Percentiles rank a stretch among this genome's conserved stretches.
These are phyloP conservation scores for Platerodrilus igneus DNA, from an alignment of 2,888 invertebrate species.

Conservation along the genomic window DNA sequence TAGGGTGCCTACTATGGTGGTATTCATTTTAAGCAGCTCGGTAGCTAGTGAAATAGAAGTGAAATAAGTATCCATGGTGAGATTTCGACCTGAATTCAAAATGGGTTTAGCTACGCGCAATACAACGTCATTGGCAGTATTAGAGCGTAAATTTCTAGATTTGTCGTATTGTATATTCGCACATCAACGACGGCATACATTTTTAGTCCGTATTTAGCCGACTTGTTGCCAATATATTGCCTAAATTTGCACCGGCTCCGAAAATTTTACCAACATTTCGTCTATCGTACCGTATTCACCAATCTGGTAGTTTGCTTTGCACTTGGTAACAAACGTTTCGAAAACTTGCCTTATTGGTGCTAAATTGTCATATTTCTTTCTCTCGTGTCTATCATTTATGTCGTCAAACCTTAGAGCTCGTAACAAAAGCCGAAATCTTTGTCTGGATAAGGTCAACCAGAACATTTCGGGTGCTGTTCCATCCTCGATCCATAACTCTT, in stretches of 20 bases:
- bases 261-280: slow-evolving; percentile 1
- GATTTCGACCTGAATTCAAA: slow-evolving; percentile 21
- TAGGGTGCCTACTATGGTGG: slow-evolving; percentile 9
- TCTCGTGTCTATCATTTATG: slow-evolving; percentile 1
- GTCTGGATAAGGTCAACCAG: no score
- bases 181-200: no score
- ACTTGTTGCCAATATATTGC: slow-evolving; percentile 7
- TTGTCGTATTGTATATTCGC: no score
- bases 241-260: slow-evolving; percentile 4
- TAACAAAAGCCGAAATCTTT: slow-evolving; percentile 11
- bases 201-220: slow-evolving; percentile 11
- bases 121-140: neutral
- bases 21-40: slow-evolving; percentile 6
- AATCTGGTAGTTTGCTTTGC: slow-evolving; percentile 5
- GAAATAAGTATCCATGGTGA: slow-evolving; percentile 19
- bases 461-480: no score
- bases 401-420: slow-evolving; percentile 9
- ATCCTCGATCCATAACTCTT: no score
- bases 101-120: neutral
- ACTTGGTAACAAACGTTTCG: slow-evolving; percentile 6
- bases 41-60: slow-evolving; percentile 7
- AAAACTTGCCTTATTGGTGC: slow-evolving; percentile 3
- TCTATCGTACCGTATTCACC: slow-evolving; percentile 6
- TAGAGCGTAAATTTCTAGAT: no score
- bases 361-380: slow-evolving; percentile 1